Percentiles rank a stretch among this genome's conserved stretches.
Evolutionary conservation across 2,113 vertebrate species (phyloP).

Genomic region (Stigmatopora nigra): DNA sequence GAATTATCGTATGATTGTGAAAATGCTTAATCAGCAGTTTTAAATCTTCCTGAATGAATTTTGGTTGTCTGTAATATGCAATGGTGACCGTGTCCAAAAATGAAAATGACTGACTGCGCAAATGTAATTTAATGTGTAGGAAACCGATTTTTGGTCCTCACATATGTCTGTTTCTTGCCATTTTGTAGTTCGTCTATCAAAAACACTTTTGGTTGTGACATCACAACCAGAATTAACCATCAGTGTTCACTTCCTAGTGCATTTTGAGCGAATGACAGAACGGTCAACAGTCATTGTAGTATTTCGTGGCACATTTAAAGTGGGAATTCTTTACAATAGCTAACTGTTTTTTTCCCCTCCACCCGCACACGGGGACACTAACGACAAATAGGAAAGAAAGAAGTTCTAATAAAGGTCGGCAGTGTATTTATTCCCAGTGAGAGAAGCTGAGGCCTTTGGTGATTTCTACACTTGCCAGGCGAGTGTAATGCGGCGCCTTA

Average conservation of each 20-base stretch:
- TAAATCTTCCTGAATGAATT: neutral
- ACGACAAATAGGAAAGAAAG: neutral
- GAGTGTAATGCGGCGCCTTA: neutral
- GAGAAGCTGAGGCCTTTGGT: neutral
- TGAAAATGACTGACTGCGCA: too few species aligned
- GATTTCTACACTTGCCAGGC: neutral
- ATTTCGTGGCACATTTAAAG: neutral
- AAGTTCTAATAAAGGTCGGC: neutral
- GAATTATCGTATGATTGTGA: neutral
- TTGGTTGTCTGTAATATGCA: too few species aligned
- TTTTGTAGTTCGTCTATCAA: too few species aligned
- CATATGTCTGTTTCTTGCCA: too few species aligned
- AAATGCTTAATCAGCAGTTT: neutral
- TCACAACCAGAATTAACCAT: too few species aligned
- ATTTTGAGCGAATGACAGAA: too few species aligned
- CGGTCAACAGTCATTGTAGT: neutral
- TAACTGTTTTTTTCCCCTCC: too few species aligned
- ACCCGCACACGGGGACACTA: neutral
- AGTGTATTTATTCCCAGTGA: neutral
- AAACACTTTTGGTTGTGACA: too few species aligned
- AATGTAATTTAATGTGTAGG: too few species aligned
- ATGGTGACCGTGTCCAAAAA: too few species aligned
- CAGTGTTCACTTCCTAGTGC: too few species aligned
- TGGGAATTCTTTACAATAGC: neutral
- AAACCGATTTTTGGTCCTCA: too few species aligned